A percentile compares a stretch with the other conserved stretches of the same genome.
Conservation (phyloP, 2,888 invertebrate genomes). For the Drosophila borborema region DNA sequence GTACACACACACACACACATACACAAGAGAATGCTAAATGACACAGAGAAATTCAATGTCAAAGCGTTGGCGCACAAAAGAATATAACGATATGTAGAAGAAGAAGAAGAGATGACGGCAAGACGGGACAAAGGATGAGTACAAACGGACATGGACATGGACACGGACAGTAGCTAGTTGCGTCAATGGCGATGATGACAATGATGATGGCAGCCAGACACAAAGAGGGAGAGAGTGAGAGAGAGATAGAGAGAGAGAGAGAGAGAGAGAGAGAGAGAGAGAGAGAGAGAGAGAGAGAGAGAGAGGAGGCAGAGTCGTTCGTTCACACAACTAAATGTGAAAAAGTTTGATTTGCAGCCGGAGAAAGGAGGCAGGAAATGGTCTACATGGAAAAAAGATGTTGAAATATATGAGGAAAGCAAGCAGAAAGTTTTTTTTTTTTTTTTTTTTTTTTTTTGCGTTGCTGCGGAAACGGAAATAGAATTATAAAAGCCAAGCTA, state of each 20-base stretch:
- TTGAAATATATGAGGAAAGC: slow-evolving; percentile 54
- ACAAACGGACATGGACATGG: slow-evolving; percentile 17
- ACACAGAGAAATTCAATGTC: slow-evolving; percentile 76
- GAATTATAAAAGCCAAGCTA: slow-evolving; percentile 82
- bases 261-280: background rate
- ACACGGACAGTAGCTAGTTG: slow-evolving; percentile 40
- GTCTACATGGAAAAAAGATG: slow-evolving; percentile 63
- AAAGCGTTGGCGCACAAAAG: slow-evolving; percentile 68
- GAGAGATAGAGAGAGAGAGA: slow-evolving; percentile 6
- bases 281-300: background rate
- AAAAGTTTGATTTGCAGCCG: slow-evolving; percentile 66
- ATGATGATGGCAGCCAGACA: slow-evolving; percentile 58
- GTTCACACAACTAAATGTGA: slow-evolving; percentile 46
- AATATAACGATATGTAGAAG: slow-evolving; percentile 51
- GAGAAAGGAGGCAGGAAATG: slow-evolving; percentile 54
- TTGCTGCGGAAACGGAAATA: slow-evolving; percentile 81
- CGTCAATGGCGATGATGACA: slow-evolving; percentile 62
- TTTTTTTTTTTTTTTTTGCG: slow-evolving; percentile 34
- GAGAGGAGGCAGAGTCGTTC: background rate
- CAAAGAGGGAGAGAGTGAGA: background rate
- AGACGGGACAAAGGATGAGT: slow-evolving; percentile 14
- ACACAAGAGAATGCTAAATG: slow-evolving; percentile 50
- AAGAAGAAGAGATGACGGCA: slow-evolving; percentile 1
- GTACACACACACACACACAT: slow-evolving; percentile 21
- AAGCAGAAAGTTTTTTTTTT: slow-evolving; percentile 45